Conservation (phyloP, 1,140 invertebrate genomes). For the Drosophila punjabiensis region DNA sequence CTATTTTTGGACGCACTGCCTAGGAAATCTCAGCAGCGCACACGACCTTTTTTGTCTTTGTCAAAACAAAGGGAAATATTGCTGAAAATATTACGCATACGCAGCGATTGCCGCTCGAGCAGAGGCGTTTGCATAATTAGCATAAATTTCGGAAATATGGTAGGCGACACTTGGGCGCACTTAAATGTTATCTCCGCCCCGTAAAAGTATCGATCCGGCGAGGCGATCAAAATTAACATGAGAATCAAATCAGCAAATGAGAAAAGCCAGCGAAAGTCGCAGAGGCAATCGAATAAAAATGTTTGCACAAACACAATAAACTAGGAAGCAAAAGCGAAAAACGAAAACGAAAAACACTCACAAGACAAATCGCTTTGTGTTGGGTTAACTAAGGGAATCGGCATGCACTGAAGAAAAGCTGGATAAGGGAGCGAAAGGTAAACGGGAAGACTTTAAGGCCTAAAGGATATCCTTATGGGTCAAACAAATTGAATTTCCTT, state of each 20-base stretch:
- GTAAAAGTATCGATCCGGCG: conserved; percentile 59
- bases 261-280: conserved; percentile 34
- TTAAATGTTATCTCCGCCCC: conserved; percentile 46
- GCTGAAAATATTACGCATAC: conserved; percentile 70
- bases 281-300: conserved; percentile 70
- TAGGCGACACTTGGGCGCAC: conserved; percentile 61
- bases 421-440: not conserved
- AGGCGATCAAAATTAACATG: conserved; percentile 73
- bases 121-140: conserved; percentile 72
- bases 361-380: conserved; percentile 32
- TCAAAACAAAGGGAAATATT: conserved; percentile 59
- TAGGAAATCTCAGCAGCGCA: conserved; percentile 25
- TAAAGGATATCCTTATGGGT: conserved; percentile 1
- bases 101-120: conserved; percentile 34
- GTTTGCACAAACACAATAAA: conserved; percentile 52
- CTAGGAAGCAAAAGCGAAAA: not conserved
- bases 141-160: conserved; percentile 74
- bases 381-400: conserved; percentile 20
- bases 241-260: conserved; percentile 77
- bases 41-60: conserved; percentile 49
- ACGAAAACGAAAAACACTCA: conserved; percentile 6
- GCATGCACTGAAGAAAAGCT: conserved; percentile 7
- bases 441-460: not conserved
- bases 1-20: conserved; percentile 35
- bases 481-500: conserved; percentile 34